Base-by-base conservation (phyloP, 2,113 vertebrate genomes). In the Penelope pileata region DNA sequence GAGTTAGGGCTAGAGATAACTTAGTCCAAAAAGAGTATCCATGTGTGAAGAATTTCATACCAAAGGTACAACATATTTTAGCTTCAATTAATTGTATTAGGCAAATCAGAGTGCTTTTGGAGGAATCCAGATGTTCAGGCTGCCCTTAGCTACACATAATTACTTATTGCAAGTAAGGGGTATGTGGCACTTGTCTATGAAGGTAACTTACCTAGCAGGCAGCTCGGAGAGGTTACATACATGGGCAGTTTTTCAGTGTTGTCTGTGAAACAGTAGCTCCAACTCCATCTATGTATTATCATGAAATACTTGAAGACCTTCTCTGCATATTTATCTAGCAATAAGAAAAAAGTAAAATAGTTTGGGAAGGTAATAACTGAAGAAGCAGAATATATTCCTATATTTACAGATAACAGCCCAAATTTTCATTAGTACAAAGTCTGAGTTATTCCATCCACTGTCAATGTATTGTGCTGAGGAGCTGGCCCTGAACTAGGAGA, bases 271-370 rank as follows among this genome's bases (percentile, higher is more conserved):
- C 19, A 16, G 2, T 60, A 22, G 34, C 40, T 91, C 66, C 58
- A n/a, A 38, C n/a, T 66, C 36, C 18, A 8, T 24, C 45, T 43
- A 0, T 1, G 1, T 19, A 10, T 29, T 40, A 16, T 30, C 19
- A 24, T 19, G 18, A 64, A 86, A 36, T 45, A 60, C 18, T 30
- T 60, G 36, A 72, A 64, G n/a, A 30, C 73, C 10, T 29, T 59
- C 64, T 78, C 22, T 60, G 16, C 51, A 12, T 78, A n/a, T 67
- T 94, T 82, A 47, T 47, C 54, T 90, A 93, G 32, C 51, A 72
- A 58, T n/a, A 74, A 80, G 43, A 51, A 77, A 76, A 67, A 79
- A 43, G 30, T 29, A 30, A 40, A 83, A 88, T 23, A 29, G 17
- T 78, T 83, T 79, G 67, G 48, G 90, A 87, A 64, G 40, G 23